A percentile compares a stretch with the other conserved stretches of the same genome.
Evolutionary conservation across 2,113 vertebrate genomes (phyloP).

Genomic region (Chaetorhynchus papuensis): DNA sequence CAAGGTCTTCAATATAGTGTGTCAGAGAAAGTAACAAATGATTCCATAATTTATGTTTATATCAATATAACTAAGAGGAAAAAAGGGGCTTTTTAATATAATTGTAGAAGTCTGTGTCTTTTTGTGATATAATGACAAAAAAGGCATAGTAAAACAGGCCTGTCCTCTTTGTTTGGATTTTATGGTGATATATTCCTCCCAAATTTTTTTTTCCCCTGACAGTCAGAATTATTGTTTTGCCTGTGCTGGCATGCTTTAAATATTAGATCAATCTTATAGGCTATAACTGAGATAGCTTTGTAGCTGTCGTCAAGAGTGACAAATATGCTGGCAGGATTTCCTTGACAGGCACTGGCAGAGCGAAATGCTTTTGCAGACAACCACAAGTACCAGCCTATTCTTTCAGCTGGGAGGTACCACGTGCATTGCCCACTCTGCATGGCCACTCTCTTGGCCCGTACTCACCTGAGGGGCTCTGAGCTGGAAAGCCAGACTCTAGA

Average conservation of each 20-base stretch:
- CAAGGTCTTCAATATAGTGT: not conserved
- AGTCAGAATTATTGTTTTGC: slow-evolving; percentile 50
- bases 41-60: not conserved
- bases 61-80: not conserved
- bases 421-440: not conserved
- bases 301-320: slow-evolving; percentile 13
- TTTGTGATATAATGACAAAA: not conserved
- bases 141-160: not conserved
- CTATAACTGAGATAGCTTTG: slow-evolving; percentile 9
- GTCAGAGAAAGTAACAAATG: not conserved
- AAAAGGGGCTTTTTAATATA: not conserved
- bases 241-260: not conserved
- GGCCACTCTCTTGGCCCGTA: not conserved
- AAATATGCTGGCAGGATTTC: not conserved
- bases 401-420: not conserved
- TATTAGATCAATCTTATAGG: slow-evolving; percentile 22
- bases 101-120: not conserved
- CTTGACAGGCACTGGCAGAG: not conserved
- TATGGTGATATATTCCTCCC: not conserved
- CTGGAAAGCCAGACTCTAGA: not conserved
- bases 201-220: not conserved
- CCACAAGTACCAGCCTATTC: not conserved
- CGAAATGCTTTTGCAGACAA: not conserved
- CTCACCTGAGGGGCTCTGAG: not conserved
- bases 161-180: not conserved